Percentiles rank a stretch among this genome's conserved stretches.
Evolutionary conservation across 2,113 vertebrate genomes (phyloP).

Genomic region (Uria lomvia): DNA sequence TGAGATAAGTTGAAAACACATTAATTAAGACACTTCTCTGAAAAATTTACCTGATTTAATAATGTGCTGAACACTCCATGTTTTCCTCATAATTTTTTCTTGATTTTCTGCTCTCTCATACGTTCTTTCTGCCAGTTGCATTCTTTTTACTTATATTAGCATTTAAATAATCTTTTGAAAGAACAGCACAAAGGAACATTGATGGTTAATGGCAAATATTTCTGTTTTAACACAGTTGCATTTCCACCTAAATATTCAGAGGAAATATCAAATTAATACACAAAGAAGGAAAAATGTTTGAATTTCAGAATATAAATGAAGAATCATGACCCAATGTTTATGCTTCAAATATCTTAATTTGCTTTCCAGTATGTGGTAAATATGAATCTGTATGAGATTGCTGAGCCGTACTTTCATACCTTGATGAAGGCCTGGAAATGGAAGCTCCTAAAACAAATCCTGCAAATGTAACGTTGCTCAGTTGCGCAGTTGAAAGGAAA

Average conservation of each 20-base stretch:
- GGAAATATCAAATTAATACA: background rate
- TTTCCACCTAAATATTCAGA: background rate
- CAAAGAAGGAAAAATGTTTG: background rate
- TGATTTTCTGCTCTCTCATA: background rate
- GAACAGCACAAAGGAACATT: background rate
- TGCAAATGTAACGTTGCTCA: background rate
- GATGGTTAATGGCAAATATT: background rate
- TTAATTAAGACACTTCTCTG: background rate
- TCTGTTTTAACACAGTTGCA: background rate
- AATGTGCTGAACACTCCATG: background rate
- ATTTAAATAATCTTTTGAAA: background rate
- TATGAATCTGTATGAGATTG: background rate
- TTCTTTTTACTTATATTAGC: background rate
- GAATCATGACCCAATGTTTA: accelerated
- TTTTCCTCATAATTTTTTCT: background rate
- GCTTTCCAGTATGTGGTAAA: background rate
- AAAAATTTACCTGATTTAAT: background rate
- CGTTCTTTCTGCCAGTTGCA: background rate
- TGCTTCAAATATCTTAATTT: background rate
- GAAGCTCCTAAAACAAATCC: background rate
- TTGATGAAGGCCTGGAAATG: background rate
- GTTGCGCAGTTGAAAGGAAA: background rate
- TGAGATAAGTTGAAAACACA: background rate
- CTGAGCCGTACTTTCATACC: background rate
- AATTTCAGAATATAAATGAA: background rate